A percentile compares a stretch with the other conserved stretches of the same genome.
These are phyloP conservation scores for Chydorus sphaericus DNA, from an alignment of 2,888 invertebrate species.

Conservation along the genomic window DNA sequence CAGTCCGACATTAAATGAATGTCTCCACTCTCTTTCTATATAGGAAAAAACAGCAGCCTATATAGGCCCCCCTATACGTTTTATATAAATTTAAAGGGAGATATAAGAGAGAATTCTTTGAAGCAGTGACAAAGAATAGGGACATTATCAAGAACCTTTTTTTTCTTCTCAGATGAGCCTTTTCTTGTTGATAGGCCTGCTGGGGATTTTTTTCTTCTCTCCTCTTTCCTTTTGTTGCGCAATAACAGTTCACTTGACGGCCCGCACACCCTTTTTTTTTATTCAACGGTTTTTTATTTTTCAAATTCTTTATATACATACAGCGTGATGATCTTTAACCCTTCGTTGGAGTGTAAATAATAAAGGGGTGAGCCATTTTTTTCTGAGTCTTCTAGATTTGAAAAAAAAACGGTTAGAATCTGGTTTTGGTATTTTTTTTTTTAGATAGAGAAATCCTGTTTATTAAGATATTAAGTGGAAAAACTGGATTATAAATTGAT, in stretches of 20 bases:
- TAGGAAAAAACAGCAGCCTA: background rate
- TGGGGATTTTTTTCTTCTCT: background rate
- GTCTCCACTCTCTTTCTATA: background rate
- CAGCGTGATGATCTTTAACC: no score
- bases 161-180: background rate
- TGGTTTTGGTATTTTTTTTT: no score
- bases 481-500: no score
- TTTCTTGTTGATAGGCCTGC: background rate
- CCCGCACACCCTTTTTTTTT: background rate
- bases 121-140: slow-evolving; percentile 1
- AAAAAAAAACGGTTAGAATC: no score
- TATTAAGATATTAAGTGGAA: no score
- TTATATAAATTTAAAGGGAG: background rate
- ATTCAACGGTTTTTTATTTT: no score
- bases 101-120: background rate
- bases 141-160: background rate
- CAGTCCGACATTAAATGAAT: background rate
- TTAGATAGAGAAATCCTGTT: no score
- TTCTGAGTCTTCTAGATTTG: no score
- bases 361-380: no score
- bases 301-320: no score
- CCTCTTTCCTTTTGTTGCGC: background rate
- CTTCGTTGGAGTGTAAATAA: no score
- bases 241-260: slow-evolving; percentile 4
- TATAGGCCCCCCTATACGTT: no score